These are phyloP conservation scores for Hydrozoanthus gracilis DNA, from an alignment of 92 coral and sea anemone species.

Conservation along the genomic window DNA sequence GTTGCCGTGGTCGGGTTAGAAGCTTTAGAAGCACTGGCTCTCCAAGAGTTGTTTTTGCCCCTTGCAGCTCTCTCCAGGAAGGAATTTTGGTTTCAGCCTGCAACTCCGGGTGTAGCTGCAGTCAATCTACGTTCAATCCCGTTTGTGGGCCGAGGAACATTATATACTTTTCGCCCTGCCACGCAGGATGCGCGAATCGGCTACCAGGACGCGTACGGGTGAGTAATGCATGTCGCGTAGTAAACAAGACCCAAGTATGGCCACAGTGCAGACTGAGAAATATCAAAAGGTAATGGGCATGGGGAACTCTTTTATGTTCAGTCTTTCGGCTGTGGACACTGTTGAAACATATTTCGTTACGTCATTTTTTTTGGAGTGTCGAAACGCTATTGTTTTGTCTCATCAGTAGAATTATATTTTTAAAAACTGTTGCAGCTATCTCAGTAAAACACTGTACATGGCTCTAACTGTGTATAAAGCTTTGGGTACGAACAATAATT, in stretches of 20 bases:
- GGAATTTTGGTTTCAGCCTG: neutral
- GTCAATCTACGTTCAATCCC: constrained; percentile 18
- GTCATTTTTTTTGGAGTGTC: no score
- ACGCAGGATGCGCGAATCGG: constrained; percentile 12
- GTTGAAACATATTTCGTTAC: no score
- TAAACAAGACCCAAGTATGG: neutral
- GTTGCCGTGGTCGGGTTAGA: neutral
- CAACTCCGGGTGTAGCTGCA: constrained; percentile 18
- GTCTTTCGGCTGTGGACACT: no score
- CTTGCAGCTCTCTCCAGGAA: constrained; percentile 16
- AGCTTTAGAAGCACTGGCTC: neutral
- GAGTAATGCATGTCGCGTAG: neutral
- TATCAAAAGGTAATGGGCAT: neutral
- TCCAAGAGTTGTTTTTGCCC: neutral
- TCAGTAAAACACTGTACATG: no score
- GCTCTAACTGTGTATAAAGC: no score
- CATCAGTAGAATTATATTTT: no score
- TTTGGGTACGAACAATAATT: no score
- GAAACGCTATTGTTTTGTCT: no score
- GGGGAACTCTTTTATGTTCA: neutral
- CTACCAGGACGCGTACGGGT: constrained; percentile 16
- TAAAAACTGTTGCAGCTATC: no score
- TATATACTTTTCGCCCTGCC: constrained; percentile 28
- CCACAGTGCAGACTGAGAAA: no score
- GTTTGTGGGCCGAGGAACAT: constrained; percentile 35